These are phyloP conservation scores for Trichoplusia ni DNA, from an alignment of 1,140 invertebrate species.

Conservation along the genomic window DNA sequence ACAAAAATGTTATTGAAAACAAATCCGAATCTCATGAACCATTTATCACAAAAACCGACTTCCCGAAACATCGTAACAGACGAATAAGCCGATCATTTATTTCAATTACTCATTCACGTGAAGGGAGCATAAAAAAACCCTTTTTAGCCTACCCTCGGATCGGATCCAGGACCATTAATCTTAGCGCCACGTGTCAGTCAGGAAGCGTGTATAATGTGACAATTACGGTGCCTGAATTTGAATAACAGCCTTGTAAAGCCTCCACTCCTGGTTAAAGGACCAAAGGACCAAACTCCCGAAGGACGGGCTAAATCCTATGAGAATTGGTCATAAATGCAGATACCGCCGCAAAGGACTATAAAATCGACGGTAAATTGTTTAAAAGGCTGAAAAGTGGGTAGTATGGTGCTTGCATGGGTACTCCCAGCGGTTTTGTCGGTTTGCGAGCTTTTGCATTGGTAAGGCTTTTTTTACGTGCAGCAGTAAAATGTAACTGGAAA, in stretches of 20 bases:
- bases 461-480: slow-evolving; percentile 2
- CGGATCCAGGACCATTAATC: slow-evolving; percentile 32
- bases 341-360: slow-evolving; percentile 19
- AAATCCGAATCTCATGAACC: slow-evolving; percentile 12
- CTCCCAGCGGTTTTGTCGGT: slow-evolving; percentile 1
- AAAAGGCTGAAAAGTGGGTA: slow-evolving; percentile 21
- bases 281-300: not conserved
- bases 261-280: too few relatives aligned
- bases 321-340: slow-evolving; percentile 31
- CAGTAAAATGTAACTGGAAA: slow-evolving; percentile 8
- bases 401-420: slow-evolving; percentile 5
- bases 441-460: slow-evolving; percentile 2
- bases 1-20: slow-evolving; percentile 5
- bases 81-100: slow-evolving; percentile 31
- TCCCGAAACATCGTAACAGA: slow-evolving; percentile 13
- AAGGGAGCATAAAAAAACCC: slow-evolving; percentile 29
- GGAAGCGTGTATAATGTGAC: slow-evolving; percentile 26
- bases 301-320: not conserved
- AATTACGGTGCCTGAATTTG: slow-evolving; percentile 33
- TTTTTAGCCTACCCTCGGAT: slow-evolving; percentile 22
- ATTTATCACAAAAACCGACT: slow-evolving; percentile 29
- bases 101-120: slow-evolving; percentile 30
- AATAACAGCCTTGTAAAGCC: slow-evolving; percentile 26
- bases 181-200: slow-evolving; percentile 24
- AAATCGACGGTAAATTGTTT: slow-evolving; percentile 32